Evolutionary conservation across 2,888 invertebrate species (phyloP).

Genomic region (Branchipolynoe longqiensis): DNA sequence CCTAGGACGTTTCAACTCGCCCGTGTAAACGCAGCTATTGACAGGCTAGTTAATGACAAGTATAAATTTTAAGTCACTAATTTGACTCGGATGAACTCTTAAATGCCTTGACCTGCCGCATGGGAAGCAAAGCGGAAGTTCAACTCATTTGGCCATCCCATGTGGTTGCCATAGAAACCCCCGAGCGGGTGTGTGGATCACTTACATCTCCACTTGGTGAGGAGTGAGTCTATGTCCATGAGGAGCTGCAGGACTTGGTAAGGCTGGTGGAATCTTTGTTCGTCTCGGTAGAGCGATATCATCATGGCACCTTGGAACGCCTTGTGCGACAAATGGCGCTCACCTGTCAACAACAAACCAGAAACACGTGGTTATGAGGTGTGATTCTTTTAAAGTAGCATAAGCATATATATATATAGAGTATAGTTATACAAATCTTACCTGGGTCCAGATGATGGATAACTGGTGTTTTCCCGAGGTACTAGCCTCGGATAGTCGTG

Average conservation of each 20-base stretch:
- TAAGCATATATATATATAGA: too few species aligned
- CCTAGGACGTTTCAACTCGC: too few species aligned
- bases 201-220: conserved; percentile 99
- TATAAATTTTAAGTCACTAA: too few species aligned
- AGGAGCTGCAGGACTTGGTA: conserved; percentile 95
- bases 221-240: conserved; percentile 98
- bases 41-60: too few species aligned
- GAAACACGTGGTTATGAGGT: background rate
- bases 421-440: too few species aligned
- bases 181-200: too few species aligned
- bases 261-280: conserved; percentile 98
- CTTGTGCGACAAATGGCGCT: conserved; percentile 92
- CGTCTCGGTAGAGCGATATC: conserved; percentile 98
- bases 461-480: too few species aligned
- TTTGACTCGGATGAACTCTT: too few species aligned
- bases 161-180: conserved; percentile 30
- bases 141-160: background rate
- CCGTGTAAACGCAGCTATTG: too few species aligned
- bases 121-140: background rate
- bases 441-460: too few species aligned
- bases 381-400: too few species aligned
- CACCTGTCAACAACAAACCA: conserved; percentile 81
- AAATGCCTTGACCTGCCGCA: background rate
- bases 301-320: conserved; percentile 98
- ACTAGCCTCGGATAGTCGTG: too few species aligned